Evolutionary conservation across 1,140 invertebrate genomes (phyloP).

Genomic region (Cydia pomonella): DNA sequence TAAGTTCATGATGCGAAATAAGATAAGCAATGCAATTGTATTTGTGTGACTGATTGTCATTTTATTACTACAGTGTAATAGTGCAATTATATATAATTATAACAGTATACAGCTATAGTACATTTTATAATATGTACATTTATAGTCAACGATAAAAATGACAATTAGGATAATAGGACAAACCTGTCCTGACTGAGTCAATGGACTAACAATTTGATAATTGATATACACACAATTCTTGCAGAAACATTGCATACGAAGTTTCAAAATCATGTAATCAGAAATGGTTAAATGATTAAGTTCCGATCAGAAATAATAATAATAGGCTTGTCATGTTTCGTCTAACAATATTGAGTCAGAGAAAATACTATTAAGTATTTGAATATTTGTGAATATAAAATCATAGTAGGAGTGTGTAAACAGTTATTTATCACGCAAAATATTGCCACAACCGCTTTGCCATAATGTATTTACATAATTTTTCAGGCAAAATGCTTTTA

Average conservation of each 20-base stretch:
- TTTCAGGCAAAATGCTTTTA: slow-evolving; percentile 29
- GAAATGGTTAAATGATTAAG: too few species aligned
- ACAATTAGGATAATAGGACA: too few species aligned
- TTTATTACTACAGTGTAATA: background rate
- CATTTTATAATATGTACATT: too few species aligned
- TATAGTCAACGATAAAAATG: too few species aligned
- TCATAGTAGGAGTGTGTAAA: background rate
- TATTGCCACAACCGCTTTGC: slow-evolving; percentile 10
- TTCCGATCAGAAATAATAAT: too few species aligned
- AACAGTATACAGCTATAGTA: background rate
- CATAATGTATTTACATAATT: slow-evolving; percentile 31
- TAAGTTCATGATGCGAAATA: background rate
- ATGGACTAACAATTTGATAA: too few species aligned
- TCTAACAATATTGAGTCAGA: too few species aligned
- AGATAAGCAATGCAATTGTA: slow-evolving; percentile 4
- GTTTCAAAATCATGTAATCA: too few species aligned
- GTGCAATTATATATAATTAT: background rate
- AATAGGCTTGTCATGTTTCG: too few species aligned
- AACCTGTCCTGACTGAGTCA: too few species aligned
- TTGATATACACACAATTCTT: too few species aligned
- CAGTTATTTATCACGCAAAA: background rate
- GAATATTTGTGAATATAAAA: background rate
- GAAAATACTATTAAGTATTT: background rate
- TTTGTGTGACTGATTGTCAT: background rate
- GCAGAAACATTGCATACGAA: too few species aligned